Evolutionary conservation across 2,888 invertebrate genomes (phyloP).

Genomic region (Balanococcus diminutus): DNA sequence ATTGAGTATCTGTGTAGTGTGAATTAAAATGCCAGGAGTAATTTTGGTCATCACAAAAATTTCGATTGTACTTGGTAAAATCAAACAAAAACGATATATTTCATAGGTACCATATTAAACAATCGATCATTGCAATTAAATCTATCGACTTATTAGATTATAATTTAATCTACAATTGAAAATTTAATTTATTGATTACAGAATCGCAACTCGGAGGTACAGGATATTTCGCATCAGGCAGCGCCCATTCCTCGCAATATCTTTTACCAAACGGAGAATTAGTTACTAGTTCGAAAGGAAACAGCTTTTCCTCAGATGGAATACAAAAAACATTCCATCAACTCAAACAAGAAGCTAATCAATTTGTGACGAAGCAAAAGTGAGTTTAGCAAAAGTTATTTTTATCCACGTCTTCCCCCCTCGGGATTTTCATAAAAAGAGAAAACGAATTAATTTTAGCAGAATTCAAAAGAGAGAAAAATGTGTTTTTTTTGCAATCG

Average conservation of each 20-base stretch:
- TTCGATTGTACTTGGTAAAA: too few relatives aligned
- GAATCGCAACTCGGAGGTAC: not conserved
- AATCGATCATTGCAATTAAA: too few relatives aligned
- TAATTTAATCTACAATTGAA: not conserved
- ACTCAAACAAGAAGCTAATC: conserved; percentile 36
- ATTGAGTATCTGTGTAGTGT: too few relatives aligned
- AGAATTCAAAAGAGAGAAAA: not conserved
- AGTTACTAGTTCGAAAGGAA: conserved; percentile 42
- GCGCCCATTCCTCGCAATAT: conserved; percentile 38
- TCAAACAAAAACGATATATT: too few relatives aligned
- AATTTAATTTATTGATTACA: not conserved
- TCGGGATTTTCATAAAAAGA: too few relatives aligned
- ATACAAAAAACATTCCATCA: conserved; percentile 27
- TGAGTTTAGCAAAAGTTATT: not conserved
- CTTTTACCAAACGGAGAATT: conserved; percentile 2
- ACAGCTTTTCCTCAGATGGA: conserved; percentile 29
- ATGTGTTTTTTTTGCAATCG: too few relatives aligned
- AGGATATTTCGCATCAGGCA: conserved; percentile 36
- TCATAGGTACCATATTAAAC: too few relatives aligned
- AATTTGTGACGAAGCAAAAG: not conserved
- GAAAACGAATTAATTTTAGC: not conserved
- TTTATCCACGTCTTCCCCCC: not conserved
- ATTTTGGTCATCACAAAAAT: too few relatives aligned
- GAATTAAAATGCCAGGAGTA: too few relatives aligned
- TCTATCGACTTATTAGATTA: too few relatives aligned